Base-by-base conservation (phyloP, 2,888 invertebrate genomes). In the Tinea semifulvella region DNA sequence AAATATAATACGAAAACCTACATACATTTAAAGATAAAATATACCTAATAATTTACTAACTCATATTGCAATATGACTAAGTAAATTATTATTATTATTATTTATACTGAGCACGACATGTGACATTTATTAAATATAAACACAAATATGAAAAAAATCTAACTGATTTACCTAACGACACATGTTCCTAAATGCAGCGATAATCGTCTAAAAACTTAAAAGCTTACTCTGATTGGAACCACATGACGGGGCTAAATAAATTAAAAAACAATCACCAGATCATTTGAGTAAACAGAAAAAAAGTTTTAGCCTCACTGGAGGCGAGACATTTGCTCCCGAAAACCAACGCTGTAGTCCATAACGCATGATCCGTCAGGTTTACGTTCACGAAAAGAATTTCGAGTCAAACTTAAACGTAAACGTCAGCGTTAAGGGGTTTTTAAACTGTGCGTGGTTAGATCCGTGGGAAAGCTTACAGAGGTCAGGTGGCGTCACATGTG, bases 221-320 rank as follows among this genome's bases (percentile, higher is more conserved):
- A 68, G 66, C 65, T 56, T 66, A 58, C 64, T 55, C 63, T 76
- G 79, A 80, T 80, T 79, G 76, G 69, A 79, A 76, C 71, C 80
- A 80, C 66, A 79, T 80, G 80, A 76, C 75, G 65, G 60, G 65
- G 68, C 63, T 65, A 65, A 74, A 77, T 73, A 77, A 77, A 77
- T 76, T 77, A 75, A 79, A 77, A 80, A 79, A 79, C 77, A 75
- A 80, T 77, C 74, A 75, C 71, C 69, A 74, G 69, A 68, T 73
- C 73, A 72, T 80, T 79, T 77, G 64, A 69, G 74, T 70, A 69
- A 75, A 74, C 72, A 74, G 61, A 76, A 76, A 76, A 75, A 77
- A 67, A 56, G 54, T 55, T 69, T 57, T 68, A 68, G 72, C 68
- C 64, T 68, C 69, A 52, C 58, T 68, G 67, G 65, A 53, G 59